These are phyloP conservation scores for Xenentodon cancila DNA, from an alignment of 2,797 vertebrate genomes.

Conservation along the genomic window DNA sequence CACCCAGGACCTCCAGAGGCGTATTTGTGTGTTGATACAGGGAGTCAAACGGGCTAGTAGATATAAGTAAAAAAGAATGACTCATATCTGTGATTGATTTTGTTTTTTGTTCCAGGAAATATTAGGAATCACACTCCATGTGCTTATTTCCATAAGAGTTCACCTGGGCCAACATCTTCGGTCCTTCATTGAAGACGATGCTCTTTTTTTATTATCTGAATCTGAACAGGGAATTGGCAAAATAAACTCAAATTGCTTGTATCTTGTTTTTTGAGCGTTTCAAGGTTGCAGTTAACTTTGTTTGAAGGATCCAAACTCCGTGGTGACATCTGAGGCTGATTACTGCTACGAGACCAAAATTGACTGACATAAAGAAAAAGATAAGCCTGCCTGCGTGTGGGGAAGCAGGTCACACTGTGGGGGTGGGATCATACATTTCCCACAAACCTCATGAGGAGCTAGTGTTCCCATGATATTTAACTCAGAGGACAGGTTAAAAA, in stretches of 20 bases:
- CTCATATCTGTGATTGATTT: not conserved
- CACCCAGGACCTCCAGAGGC: no score
- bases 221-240: not conserved
- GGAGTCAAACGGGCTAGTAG: not conserved
- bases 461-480: no score
- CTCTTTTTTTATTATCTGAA: not conserved
- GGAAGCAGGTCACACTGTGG: no score
- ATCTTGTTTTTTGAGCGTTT: not conserved
- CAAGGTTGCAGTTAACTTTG: not conserved
- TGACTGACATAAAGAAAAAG: no score
- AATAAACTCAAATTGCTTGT: not conserved
- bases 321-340: slow-evolving; percentile 8
- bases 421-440: no score
- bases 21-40: no score
- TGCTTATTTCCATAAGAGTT: not conserved
- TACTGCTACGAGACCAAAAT: not conserved
- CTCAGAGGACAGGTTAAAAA: no score
- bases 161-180: not conserved
- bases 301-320: not conserved
- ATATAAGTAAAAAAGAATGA: slow-evolving; percentile 8
- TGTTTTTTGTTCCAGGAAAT: not conserved
- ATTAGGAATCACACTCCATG: slow-evolving; percentile 9
- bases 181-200: not conserved
- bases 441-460: no score
- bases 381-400: no score